Conservation (phyloP, 2,888 invertebrate genomes). For the Nomada ferruginata region DNA sequence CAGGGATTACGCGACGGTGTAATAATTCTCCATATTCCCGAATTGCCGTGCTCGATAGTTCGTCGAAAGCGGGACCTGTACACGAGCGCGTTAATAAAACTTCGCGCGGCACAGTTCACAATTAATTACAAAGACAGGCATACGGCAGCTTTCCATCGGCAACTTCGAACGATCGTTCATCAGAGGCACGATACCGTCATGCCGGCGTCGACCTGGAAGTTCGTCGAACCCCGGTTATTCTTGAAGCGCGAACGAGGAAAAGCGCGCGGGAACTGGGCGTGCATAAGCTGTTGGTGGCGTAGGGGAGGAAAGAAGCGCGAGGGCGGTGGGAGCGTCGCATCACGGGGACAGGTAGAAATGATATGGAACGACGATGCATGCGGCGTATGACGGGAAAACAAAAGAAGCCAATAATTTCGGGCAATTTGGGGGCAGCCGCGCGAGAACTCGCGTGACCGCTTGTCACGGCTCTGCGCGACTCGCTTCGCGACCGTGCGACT, state of each 20-base stretch:
- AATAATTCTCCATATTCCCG: too few relatives aligned
- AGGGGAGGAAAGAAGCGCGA: slow-evolving; percentile 15
- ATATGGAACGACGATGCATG: slow-evolving; percentile 78
- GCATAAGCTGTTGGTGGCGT: slow-evolving; percentile 3
- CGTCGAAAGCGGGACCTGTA: too few relatives aligned
- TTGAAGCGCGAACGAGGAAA: slow-evolving; percentile 39
- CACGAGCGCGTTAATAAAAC: too few relatives aligned
- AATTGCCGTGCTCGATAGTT: too few relatives aligned
- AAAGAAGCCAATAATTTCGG: slow-evolving; percentile 84
- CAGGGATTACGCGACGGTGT: too few relatives aligned
- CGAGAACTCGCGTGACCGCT: slow-evolving; percentile 76
- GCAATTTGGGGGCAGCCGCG: slow-evolving; percentile 83
- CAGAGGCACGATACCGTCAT: too few relatives aligned
- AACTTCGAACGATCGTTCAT: too few relatives aligned
- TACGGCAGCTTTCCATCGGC: too few relatives aligned
- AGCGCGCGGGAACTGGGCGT: slow-evolving; percentile 43
- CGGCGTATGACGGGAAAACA: slow-evolving; percentile 83
- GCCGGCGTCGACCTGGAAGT: neutral
- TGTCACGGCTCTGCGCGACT: slow-evolving; percentile 67
- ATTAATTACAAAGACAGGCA: too few relatives aligned
- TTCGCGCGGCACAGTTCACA: too few relatives aligned
- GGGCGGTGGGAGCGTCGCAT: slow-evolving; percentile 66
- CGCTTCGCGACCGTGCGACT: slow-evolving; percentile 67
- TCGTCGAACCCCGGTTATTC: slow-evolving; percentile 28
- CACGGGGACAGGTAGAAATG: slow-evolving; percentile 77